Base-by-base conservation (phyloP, 1,140 invertebrate genomes). In the Ruditapes philippinarum region DNA sequence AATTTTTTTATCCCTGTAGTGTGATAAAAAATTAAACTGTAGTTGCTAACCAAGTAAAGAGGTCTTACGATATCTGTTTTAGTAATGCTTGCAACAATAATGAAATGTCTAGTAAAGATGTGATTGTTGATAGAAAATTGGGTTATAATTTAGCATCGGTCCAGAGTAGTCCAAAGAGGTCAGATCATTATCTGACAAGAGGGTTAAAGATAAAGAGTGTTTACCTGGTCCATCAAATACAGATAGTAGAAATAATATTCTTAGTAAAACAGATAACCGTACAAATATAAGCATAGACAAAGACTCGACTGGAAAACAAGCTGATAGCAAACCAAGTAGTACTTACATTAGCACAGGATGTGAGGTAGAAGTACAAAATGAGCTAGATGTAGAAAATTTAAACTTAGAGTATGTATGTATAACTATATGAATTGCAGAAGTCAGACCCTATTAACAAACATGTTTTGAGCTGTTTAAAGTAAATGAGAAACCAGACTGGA, bases 1-100 rank as follows among this genome's bases (percentile, higher is more conserved):
- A 49, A 49, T 11, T 19, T 49, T 11, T 7, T 49, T 49, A 49
- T 49, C 19, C 45, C 45, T 49, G 45, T 49, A 11, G 45, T 49
- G 45, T 49, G 45, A 49, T 19, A 65, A n/a, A 65, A 65, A 65
- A 11, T 65, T 9, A 65, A 65, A n/a, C 60, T 65, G 60, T 65
- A 65, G 9, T n/a, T 65, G 60, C 60, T 25, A 65, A 65, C 22
- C n/a, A 65, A 65, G 60, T 25, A 25, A 33, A 65, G n/a, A 65
- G 60, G 60, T n/a, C 60, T 25, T 25, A 65, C 33, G 36, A 70
- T 31, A 70, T 31, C 65, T 36, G 7, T 70, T 11, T 36, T 22
- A 70, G 65, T 70, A 40, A 70, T 31, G 33, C 28, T 36, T 36
- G 11, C 28, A 40, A 11, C 5, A 33, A 25, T 5, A 70, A n/a